Evolutionary conservation across 2,113 vertebrate genomes (phyloP), one percentile per base, ranked within the genome.

Genomic region (Chloroceryle aenea): DNA sequence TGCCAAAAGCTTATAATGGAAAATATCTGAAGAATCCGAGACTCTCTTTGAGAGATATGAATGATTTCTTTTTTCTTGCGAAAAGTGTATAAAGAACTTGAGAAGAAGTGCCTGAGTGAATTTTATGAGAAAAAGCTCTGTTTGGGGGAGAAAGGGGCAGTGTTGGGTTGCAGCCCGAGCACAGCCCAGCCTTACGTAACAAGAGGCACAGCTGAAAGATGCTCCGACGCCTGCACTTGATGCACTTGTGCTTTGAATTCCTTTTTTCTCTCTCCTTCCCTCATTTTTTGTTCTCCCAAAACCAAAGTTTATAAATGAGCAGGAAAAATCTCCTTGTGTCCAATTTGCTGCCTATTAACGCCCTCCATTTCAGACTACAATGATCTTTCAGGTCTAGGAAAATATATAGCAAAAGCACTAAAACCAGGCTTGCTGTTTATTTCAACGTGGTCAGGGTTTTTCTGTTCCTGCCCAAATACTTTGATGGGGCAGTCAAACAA

Each of bases 51-150:
- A 98, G 95, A 96, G 97, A 97, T 97, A 98, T 98, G 98, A 98
- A 98, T 98, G 98, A 98, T 98, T 97, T 97, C 98, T 98, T 98
- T 98, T 98, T 98, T 98, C 97, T 98, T 90, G 95, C 79, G 94
- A 97, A 97, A 98, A 98, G 97, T 97, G 96, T 96, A 97, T 97
- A 95, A 97, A 98, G 97, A 98, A 98, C 97, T 97, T 98, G 98
- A 98, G 98, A 98, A 98, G 98, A 98, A 98, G 97, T 96, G 97
- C 96, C 97, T 94, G 96, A 97, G 95, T 97, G 95, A 91, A 94
- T 96, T 98, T 98, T 98, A 98, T 98, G 97, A 98, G 98, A 98
- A 97, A 97, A 98, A 97, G 90, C 98, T 98, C 98, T 98, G 98
- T 98, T 89, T 98, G 93, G 82, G 88, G 96, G 96, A 97, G 95